Conservation (phyloP, 2,113 vertebrate species). For the Onychostoma macrolepis region DNA sequence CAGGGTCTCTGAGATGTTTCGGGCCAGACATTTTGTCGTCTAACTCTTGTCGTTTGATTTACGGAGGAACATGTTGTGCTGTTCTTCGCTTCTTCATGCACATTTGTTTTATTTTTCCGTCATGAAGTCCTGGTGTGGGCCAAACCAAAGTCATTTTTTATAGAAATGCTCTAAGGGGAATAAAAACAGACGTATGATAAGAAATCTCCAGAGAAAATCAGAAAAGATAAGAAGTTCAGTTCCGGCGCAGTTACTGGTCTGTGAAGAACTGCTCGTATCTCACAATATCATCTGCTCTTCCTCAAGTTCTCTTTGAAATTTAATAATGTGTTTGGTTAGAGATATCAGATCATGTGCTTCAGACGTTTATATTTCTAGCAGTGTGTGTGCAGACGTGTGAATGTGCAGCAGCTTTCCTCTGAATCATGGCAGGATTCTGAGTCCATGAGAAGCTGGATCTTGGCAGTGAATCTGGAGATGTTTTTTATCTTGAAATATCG, state of each 20-base stretch:
- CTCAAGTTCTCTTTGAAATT: neutral
- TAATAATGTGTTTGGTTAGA: neutral
- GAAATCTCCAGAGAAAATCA: neutral
- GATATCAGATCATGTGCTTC: too few relatives aligned
- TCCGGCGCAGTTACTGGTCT: neutral
- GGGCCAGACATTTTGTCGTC: slow-evolving; percentile 45
- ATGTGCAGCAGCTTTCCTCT: too few relatives aligned
- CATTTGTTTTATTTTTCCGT: neutral
- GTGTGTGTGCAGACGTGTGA: too few relatives aligned
- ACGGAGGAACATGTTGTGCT: slow-evolving; percentile 32
- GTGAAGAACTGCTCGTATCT: neutral
- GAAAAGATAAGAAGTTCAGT: neutral
- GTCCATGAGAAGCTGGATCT: neutral
- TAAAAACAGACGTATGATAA: neutral
- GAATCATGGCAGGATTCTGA: too few relatives aligned
- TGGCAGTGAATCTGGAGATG: neutral
- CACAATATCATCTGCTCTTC: neutral
- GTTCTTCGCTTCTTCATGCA: slow-evolving; percentile 1
- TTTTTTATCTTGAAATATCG: neutral
- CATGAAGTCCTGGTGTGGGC: neutral
- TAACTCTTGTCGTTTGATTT: slow-evolving; percentile 50
- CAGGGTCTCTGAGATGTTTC: slow-evolving; percentile 46
- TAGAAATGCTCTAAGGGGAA: neutral
- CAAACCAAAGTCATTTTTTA: neutral
- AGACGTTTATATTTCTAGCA: too few relatives aligned